These are phyloP conservation scores for Turritopsis dohrnii DNA, from an alignment of 30 jellyfish, hydroid and myxozoan genomes.

Conservation along the genomic window DNA sequence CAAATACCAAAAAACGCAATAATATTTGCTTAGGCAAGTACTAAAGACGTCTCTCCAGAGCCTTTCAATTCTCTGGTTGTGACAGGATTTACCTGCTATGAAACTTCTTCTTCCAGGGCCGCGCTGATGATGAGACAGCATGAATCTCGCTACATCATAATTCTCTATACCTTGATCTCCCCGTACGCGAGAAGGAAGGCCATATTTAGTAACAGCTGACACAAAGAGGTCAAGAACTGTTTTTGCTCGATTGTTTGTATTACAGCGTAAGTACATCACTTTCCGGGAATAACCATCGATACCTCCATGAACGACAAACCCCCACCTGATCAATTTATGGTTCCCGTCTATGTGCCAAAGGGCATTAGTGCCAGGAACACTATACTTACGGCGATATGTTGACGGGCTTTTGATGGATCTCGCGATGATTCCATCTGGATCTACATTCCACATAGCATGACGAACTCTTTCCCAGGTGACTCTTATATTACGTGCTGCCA, in stretches of 20 bases:
- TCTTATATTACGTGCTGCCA: not conserved
- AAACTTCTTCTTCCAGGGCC: not conserved
- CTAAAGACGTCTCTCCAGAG: no score
- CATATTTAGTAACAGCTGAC: no score
- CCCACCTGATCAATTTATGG: constrained; percentile 22
- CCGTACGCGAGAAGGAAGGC: constrained; percentile 1
- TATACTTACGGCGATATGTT: not conserved
- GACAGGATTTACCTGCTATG: not conserved
- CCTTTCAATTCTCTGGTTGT: constrained; percentile 1
- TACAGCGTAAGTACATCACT: no score
- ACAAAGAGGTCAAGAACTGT: no score
- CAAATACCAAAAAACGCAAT: no score
- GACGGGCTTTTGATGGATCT: not conserved
- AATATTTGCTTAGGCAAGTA: no score
- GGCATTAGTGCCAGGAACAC: constrained; percentile 30
- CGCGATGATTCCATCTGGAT: constrained; percentile 21
- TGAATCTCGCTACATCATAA: constrained; percentile 12
- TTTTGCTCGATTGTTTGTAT: no score
- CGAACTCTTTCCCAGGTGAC: constrained; percentile 18
- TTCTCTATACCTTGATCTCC: constrained; percentile 21
- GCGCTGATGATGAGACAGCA: not conserved
- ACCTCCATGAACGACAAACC: no score
- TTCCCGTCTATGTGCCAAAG: constrained; percentile 35
- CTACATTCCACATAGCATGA: constrained; percentile 22
- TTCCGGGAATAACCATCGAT: no score